phyloP scores from a whole-genome alignment of 30 jellyfish, hydroid and myxozoan genomes.

The Hydractinia echinata region DNA sequence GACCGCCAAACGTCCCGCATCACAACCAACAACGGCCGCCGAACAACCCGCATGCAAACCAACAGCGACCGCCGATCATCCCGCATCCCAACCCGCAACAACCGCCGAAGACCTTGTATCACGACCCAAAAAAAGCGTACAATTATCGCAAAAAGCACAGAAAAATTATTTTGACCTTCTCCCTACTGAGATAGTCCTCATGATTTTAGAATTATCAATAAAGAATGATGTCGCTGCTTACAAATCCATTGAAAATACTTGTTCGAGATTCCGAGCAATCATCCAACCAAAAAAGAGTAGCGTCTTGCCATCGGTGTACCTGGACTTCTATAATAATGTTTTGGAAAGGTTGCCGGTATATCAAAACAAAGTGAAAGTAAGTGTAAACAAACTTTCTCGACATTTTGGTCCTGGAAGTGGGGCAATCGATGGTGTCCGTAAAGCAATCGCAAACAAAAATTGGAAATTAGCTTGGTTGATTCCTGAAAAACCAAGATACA shows the following conservation, averaged over 20 bases:
- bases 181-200: too few relatives aligned
- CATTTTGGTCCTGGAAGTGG: too few relatives aligned
- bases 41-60: too few relatives aligned
- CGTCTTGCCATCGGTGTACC: too few relatives aligned
- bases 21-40: too few relatives aligned
- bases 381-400: background rate
- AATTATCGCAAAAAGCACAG: too few relatives aligned
- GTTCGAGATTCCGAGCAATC: background rate
- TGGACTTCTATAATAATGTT: too few relatives aligned
- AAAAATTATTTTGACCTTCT: background rate
- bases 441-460: background rate
- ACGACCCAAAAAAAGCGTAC: background rate
- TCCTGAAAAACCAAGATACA: background rate
- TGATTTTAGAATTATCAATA: background rate
- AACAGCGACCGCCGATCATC: too few relatives aligned
- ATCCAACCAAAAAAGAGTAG: background rate
- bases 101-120: too few relatives aligned
- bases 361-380: background rate
- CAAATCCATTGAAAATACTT: background rate
- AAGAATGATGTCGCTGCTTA: background rate
- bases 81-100: too few relatives aligned
- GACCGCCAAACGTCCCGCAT: too few relatives aligned
- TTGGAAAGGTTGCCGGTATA: too few relatives aligned
- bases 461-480: background rate
- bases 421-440: slow-evolving; percentile 13